Percentiles rank a stretch among this genome's conserved stretches.
phyloP scores from a whole-genome alignment of 2,888 invertebrate genomes.

The Ochropacha duplaris region DNA sequence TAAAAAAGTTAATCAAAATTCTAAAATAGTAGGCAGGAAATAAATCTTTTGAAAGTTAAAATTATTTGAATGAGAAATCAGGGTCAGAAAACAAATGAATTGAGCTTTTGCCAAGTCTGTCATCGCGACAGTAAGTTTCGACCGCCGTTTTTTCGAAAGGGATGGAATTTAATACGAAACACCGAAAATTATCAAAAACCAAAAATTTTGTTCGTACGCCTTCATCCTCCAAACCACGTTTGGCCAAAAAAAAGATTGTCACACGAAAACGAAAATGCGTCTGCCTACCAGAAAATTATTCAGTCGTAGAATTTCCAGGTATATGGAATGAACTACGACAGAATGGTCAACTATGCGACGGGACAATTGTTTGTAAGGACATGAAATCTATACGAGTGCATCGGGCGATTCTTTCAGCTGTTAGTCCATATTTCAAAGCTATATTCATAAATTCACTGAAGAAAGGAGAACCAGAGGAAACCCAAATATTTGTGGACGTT shows the following conservation, averaged over 20 bases:
- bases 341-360: conserved; percentile 88
- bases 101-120: conserved; percentile 57
- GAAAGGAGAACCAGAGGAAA: conserved; percentile 83
- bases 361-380: conserved; percentile 84
- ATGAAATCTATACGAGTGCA: conserved; percentile 85
- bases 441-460: conserved; percentile 87
- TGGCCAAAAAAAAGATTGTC: conserved; percentile 71
- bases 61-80: conserved; percentile 29
- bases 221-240: conserved; percentile 69
- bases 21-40: neutral
- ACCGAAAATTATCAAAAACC: conserved; percentile 80
- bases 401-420: conserved; percentile 87
- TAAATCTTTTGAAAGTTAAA: neutral
- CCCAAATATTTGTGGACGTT: conserved; percentile 83
- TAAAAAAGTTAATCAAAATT: neutral
- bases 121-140: conserved; percentile 79
- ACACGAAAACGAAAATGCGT: conserved; percentile 82
- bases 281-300: conserved; percentile 83
- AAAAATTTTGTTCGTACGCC: conserved; percentile 79
- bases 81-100: conserved; percentile 59
- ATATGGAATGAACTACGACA: conserved; percentile 87
- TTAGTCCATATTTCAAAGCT: conserved; percentile 89
- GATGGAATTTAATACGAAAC: conserved; percentile 83
- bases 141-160: conserved; percentile 81
- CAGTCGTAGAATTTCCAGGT: conserved; percentile 84